Percentiles rank a stretch among this genome's conserved stretches.
phyloP scores from a whole-genome alignment of 2,888 invertebrate genomes.

The Dysmachus trigonus region DNA sequence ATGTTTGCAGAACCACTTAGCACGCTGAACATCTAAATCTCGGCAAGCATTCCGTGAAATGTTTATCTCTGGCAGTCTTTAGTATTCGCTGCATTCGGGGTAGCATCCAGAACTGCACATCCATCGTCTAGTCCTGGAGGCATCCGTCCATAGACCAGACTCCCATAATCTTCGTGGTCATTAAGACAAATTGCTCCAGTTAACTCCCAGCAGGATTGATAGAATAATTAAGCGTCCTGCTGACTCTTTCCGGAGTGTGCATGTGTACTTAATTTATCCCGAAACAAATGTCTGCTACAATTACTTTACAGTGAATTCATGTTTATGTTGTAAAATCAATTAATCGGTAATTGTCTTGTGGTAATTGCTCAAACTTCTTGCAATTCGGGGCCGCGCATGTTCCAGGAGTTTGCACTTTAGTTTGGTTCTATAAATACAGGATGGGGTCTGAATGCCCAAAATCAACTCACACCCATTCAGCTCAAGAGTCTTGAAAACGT shows the following conservation, averaged over 20 bases:
- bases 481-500: not conserved
- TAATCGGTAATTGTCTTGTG: conserved; percentile 53
- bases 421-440: not conserved
- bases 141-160: not conserved
- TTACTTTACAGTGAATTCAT: conserved; percentile 1
- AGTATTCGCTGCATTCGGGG: not conserved
- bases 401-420: conserved; percentile 9
- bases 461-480: not conserved
- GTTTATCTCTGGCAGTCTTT: not conserved
- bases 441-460: not conserved
- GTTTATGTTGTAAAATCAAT: conserved; percentile 52
- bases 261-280: conserved; percentile 47
- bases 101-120: not conserved
- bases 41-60: not conserved
- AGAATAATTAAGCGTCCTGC: conserved; percentile 42
- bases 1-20: not conserved
- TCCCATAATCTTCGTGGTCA: conserved; percentile 36
- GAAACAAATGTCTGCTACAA: conserved; percentile 30
- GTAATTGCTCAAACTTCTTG: conserved; percentile 50
- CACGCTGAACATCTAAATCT: not conserved
- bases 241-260: not conserved
- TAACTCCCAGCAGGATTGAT: conserved; percentile 36
- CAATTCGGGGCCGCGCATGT: not conserved
- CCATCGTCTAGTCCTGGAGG: not conserved
- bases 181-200: conserved; percentile 45